phyloP scores from a whole-genome alignment of 2,113 vertebrate genomes.

The Arothron firmamentum region DNA sequence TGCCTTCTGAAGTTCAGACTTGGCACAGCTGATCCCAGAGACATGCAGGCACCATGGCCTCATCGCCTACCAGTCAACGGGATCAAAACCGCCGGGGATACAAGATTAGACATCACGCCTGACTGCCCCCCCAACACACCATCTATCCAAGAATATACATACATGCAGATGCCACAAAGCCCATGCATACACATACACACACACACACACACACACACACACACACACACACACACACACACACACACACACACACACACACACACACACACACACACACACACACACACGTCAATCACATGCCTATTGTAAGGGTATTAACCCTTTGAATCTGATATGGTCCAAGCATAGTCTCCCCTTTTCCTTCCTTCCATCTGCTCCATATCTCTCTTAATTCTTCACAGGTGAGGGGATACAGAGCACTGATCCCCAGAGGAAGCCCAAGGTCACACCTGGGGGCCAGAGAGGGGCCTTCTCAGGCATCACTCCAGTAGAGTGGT shows the following conservation, averaged over 20 bases:
- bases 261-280: constrained; percentile 32
- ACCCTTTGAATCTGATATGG: constrained; percentile 49
- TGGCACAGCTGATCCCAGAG: constrained; percentile 71
- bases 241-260: too few relatives aligned
- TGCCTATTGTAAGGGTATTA: constrained; percentile 30
- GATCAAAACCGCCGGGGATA: constrained; percentile 44
- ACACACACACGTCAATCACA: constrained; percentile 56
- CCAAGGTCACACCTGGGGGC: constrained; percentile 66
- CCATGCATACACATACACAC: background rate
- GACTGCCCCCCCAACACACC: constrained; percentile 15
- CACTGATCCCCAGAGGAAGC: constrained; percentile 53
- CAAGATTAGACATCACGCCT: constrained; percentile 60
- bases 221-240: too few relatives aligned
- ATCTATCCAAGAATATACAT: constrained; percentile 37
- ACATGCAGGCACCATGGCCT: constrained; percentile 72
- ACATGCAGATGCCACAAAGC: constrained; percentile 18
- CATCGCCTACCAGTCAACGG: constrained; percentile 49
- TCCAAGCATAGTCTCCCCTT: constrained; percentile 20
- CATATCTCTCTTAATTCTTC: constrained; percentile 53
- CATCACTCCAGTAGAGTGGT: constrained; percentile 48
- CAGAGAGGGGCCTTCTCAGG: constrained; percentile 26
- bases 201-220: too few relatives aligned
- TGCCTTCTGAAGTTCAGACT: constrained; percentile 67
- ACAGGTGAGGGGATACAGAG: constrained; percentile 74
- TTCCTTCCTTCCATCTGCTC: constrained; percentile 14